Percentiles rank a stretch among this genome's conserved stretches.
These are phyloP conservation scores for Enteromius argenteus DNA, from an alignment of 2,797 vertebrate species.

Conservation along the genomic window DNA sequence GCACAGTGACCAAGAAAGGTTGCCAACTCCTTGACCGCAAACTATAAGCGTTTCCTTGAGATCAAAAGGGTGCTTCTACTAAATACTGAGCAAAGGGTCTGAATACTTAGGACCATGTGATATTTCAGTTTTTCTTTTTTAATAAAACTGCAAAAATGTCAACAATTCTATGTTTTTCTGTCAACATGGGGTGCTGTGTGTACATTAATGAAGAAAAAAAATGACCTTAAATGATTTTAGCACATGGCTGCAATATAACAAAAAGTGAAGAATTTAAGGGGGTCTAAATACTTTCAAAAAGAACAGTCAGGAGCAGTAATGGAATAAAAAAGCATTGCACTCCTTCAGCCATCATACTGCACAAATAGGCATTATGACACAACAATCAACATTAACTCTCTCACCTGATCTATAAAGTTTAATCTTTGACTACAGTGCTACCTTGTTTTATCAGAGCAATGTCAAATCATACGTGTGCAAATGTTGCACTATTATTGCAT, in stretches of 20 bases:
- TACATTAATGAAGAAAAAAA: too few species aligned
- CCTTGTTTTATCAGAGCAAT: not conserved
- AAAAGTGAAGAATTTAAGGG: too few species aligned
- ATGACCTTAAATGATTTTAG: too few species aligned
- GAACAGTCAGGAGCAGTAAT: not conserved
- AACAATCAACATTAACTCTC: not conserved
- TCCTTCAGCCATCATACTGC: not conserved
- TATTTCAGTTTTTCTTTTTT: too few species aligned
- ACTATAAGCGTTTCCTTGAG: not conserved
- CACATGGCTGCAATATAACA: too few species aligned
- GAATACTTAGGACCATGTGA: too few species aligned
- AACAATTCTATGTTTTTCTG: too few species aligned
- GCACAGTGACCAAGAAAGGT: not conserved
- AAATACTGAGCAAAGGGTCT: too few species aligned
- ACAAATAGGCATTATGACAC: not conserved
- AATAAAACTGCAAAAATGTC: too few species aligned
- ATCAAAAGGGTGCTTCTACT: too few species aligned
- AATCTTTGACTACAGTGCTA: constrained; percentile 1
- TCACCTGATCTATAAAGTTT: not conserved
- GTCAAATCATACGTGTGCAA: not conserved
- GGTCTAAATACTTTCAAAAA: too few species aligned
- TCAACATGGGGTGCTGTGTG: too few species aligned
- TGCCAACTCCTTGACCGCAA: not conserved
- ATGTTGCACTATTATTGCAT: not conserved
- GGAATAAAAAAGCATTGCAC: not conserved